Evolutionary conservation across 1,140 invertebrate genomes (phyloP), one percentile per base, ranked within the genome.

Genomic region (Drosophila simulans): DNA sequence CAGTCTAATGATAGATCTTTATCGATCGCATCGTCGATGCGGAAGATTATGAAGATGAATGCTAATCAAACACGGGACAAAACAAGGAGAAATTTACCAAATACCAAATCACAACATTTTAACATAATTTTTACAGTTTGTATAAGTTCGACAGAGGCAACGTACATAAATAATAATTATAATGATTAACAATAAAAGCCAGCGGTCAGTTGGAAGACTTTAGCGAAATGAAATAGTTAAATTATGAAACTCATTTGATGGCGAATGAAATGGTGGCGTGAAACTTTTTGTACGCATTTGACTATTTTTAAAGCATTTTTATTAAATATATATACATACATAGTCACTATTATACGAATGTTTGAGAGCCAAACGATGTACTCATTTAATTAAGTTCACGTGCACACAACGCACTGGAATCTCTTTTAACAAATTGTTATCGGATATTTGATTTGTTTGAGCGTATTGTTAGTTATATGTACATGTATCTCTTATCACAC

Each of bases 301-400:
- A 88, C 84, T 88, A 88, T 89, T 88, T 88, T 88, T 88, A 88
- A 88, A 83, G 81, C 82, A 85, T 85, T 84, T 84, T 84, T 76
- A 73, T 64, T 74, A 84, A 77, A 64, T 60, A 68, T 71, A 74
- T 73, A 74, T 56, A 64, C 58, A 78, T 70, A 74, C 58, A 78
- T 70, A 74, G 64, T 55, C 76, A 57, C 70, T 78, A 82, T 83
- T 82, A 78, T 74, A 74, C 70, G 49, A 76, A 76, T 66, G 58
- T 60, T 77, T 60, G 63, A 62, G 63, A 80, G 43, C 65, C 68
- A 71, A 70, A 70, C 68, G 57, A 58, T 77, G 53, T 75, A 80
- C 71, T 84, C 73, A 79, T 70, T 83, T 80, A 80, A 45, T 53
- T 76, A 75, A 80, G 71, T 71, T 84, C 77, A 69, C 70, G 62